Evolutionary conservation across 2,797 vertebrate species (phyloP).

Genomic region (Acanthiza pusilla): DNA sequence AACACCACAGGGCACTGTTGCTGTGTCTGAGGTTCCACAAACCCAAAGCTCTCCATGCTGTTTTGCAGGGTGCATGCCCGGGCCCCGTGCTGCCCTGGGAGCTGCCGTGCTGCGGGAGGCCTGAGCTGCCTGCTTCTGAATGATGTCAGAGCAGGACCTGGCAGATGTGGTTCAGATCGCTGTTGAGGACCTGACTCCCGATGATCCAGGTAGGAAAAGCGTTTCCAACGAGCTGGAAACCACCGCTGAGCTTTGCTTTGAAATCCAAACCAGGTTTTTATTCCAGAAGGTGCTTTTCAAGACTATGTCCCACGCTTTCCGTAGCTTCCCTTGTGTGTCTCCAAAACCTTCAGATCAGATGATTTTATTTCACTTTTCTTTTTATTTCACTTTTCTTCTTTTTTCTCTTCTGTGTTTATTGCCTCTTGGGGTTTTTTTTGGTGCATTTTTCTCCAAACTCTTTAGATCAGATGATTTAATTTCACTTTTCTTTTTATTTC

Average conservation of each 20-base stretch:
- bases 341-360: background rate
- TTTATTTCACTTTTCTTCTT: background rate
- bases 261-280: background rate
- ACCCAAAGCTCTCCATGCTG: background rate
- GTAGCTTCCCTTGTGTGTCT: background rate
- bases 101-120: background rate
- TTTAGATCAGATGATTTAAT: too few relatives aligned
- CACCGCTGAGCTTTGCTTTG: background rate
- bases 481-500: too few relatives aligned
- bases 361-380: background rate
- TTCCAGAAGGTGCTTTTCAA: background rate
- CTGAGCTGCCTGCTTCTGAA: conserved; percentile 70
- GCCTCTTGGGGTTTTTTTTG: too few relatives aligned
- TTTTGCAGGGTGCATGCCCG: conserved; percentile 53
- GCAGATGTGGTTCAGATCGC: conserved; percentile 97
- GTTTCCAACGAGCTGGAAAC: background rate
- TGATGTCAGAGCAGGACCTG: conserved; percentile 95
- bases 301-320: background rate
- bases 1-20: too few relatives aligned
- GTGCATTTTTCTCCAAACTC: too few relatives aligned
- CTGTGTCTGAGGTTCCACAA: too few relatives aligned
- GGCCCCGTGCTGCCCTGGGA: background rate
- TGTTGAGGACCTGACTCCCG: conserved; percentile 89
- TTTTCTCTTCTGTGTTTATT: too few relatives aligned
- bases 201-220: conserved; percentile 79